Base-by-base conservation (phyloP, 2,888 invertebrate species). In the Periphyllus acericola region DNA sequence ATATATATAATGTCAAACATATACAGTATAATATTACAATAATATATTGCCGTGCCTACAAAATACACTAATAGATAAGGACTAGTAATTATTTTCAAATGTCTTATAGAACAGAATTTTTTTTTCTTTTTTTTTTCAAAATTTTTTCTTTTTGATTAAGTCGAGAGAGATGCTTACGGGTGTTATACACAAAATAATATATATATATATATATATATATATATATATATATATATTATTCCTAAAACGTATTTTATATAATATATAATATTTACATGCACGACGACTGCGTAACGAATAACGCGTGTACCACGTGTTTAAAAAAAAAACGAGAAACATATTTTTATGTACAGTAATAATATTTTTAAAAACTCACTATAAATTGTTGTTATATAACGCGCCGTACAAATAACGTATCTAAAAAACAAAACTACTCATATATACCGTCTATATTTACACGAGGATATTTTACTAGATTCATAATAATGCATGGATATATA, bases 1-100 rank as follows among this genome's bases (percentile, higher is more conserved):
- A 52, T 34, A 71, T 68, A 83, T 83, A 75, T 21, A 83, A 83
- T 75, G 60, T 40, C 32, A 76, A 40, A 60, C 29, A 46, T 85
- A 84, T 25, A 84, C 66, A 66, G 75, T 78, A 75, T 34, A 60
- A 79, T 79, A 71, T 85, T 79, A 72, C 36, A 80, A 74, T 74
- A 66, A 81, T 80, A 81, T 80, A 81, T 87, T 66, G 80, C 74
- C 74, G 72, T 72, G 46, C 32, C 74, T 87, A 81, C 60, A 75
- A 87, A 81, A 80, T 86, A 72, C 76, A 78, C 74, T 87, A 87
- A 79, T 66, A 74, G 60, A 66, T 87, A 87, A 87, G 87, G 87
- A 87, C 87, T 87, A 87, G 87, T 87, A 87, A 80, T 66, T 87
- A 87, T 74, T 87, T 81, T 87, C 87, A 74, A 87, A 87, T 87